Conservation (phyloP, 1,140 invertebrate species). For the Matsumurasca onukii region DNA sequence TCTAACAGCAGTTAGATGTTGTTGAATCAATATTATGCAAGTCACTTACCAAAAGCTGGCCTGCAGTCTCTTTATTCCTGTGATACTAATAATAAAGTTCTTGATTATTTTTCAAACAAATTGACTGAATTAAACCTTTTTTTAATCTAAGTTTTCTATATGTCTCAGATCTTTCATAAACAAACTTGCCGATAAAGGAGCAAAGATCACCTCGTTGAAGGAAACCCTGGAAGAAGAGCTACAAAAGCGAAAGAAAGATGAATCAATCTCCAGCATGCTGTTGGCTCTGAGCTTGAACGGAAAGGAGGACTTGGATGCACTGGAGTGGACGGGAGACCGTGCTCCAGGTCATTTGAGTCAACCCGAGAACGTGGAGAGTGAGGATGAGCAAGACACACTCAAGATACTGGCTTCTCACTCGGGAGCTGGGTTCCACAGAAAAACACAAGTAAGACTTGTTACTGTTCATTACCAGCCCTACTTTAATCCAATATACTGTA, state of each 20-base stretch:
- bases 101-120: not conserved
- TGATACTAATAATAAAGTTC: not conserved
- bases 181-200: constrained; percentile 66
- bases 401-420: constrained; percentile 60
- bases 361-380: constrained; percentile 62
- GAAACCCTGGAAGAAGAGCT: constrained; percentile 58
- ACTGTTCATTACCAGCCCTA: too few relatives aligned
- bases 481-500: too few relatives aligned
- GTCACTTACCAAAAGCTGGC: not conserved
- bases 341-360: constrained; percentile 41
- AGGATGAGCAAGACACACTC: constrained; percentile 62
- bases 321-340: constrained; percentile 66
- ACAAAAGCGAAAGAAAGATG: constrained; percentile 55
- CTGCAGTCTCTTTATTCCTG: not conserved
- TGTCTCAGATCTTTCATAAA: constrained; percentile 48
- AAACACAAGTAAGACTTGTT: constrained; percentile 34
- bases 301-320: constrained; percentile 56
- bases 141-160: not conserved
- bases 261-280: constrained; percentile 58
- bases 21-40: not conserved
- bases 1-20: not conserved
- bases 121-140: not conserved
- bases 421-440: constrained; percentile 38
- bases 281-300: constrained; percentile 61
- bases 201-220: constrained; percentile 58